phyloP scores from a whole-genome alignment of 1,140 invertebrate genomes.

The Pantala flavescens region DNA sequence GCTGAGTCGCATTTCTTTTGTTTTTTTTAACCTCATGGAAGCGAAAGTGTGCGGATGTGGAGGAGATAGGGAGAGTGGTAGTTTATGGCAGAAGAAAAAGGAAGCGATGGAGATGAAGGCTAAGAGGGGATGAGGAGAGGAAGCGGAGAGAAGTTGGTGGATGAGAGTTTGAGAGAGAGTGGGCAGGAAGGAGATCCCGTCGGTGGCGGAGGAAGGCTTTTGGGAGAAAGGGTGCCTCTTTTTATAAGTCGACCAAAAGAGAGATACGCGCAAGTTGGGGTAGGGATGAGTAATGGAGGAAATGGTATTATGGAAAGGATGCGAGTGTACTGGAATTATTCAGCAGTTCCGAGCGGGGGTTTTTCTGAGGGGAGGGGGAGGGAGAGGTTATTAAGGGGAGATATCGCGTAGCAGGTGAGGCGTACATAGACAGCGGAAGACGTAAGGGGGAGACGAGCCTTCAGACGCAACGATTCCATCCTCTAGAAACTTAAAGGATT shows the following conservation, averaged over 20 bases:
- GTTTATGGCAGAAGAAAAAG: not conserved
- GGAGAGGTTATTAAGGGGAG: not conserved
- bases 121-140: not conserved
- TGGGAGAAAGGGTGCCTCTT: not conserved
- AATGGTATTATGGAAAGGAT: not conserved
- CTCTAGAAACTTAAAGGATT: too few relatives aligned
- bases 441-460: not conserved
- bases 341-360: not conserved
- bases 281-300: slow-evolving; percentile 4
- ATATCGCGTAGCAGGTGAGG: not conserved
- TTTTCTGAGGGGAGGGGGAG: not conserved
- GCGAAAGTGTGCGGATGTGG: too few relatives aligned
- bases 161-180: not conserved
- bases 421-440: not conserved
- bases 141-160: not conserved
- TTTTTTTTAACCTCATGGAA: too few relatives aligned
- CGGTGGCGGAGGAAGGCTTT: not conserved
- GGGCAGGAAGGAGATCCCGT: not conserved
- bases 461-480: too few relatives aligned
- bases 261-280: not conserved
- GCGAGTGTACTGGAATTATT: slow-evolving; percentile 1
- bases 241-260: not conserved
- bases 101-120: not conserved
- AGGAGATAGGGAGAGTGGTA: too few relatives aligned
- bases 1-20: too few relatives aligned